Base-by-base conservation (phyloP, 2,888 invertebrate genomes). In the Galeruca laticollis region DNA sequence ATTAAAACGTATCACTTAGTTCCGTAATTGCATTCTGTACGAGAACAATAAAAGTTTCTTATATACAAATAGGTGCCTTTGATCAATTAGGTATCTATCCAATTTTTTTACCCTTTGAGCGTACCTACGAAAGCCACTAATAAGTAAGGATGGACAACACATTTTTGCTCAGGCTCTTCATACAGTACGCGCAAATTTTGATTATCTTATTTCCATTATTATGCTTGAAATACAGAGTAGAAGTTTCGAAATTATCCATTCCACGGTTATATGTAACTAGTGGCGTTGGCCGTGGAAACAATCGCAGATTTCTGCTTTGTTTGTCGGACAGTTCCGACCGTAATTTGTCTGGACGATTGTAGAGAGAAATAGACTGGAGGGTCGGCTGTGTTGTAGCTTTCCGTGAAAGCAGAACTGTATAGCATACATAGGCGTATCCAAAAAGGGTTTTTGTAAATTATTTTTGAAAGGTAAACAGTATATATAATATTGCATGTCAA, bases 191-290 rank as follows among this genome's bases (percentile, higher is more conserved):
- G 81, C 83, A 82, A 85, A 84, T 85, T 85, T 84, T 84, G 85
- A 86, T 86, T 84, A 85, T 85, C 84, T 86, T 85, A 85, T 86
- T 86, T 84, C 84, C 84, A 85, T 86, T 85, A 85, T 85, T 85
- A 86, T 84, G 86, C 85, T 84, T 82, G 84, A 85, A 85, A 85
- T 85, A 85, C 86, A 85, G 84, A 84, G 85, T 86, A 84, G 85
- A 86, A 86, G 85, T 86, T 86, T 86, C 85, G 86, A 86, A 86
- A 86, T 86, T 86, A 86, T 86, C 86, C 86, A 85, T 86, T 85
- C 85, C 85, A 86, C 84, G 85, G 85, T 85, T 85, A 85, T 85
- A 85, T 85, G 86, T 86, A 86, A 86, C 86, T 86, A 86, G 85
- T 81, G 75, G 75, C 73, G 81, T 79, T 68, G 83, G 70, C 79